Base-by-base conservation (phyloP, 2,113 vertebrate species). In the Reinhardtius hippoglossoides region DNA sequence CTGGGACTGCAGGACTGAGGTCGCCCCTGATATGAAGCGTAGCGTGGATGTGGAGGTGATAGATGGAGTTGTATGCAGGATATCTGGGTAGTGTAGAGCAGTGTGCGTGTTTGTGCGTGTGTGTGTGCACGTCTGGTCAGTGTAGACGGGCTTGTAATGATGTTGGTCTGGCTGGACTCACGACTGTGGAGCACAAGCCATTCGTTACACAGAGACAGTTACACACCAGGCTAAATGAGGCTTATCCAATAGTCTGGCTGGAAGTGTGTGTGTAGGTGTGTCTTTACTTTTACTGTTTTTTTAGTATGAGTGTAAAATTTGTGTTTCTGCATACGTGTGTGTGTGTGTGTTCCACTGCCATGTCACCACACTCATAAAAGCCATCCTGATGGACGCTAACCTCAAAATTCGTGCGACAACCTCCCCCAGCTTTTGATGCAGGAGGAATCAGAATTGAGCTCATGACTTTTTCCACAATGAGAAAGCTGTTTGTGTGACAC, bases 401-500 rank as follows among this genome's bases (percentile, higher is more conserved):
- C 81, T 77, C 83, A 76, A 84, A 87, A 81, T 62, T 71, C 27
- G 52, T 18, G 21, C 50, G 60, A 83, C 40, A 42, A 42, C 40
- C 9, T 1, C 37, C 40, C 12, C 40, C 9, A n/a, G 20, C 60
- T 66, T 72, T 76, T 87, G 83, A 89, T 84, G 83, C 80, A 71
- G 73, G 59, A 48, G 52, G 80, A 88, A 87, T 85, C 72, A 44
- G 67, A 64, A 75, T 72, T 73, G 83, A 73, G 56, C 79, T 88
- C 79, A 71, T 93, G 85, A 84, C 82, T 86, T 90, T 93, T 94
- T 94, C 92, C 92, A 91, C 80, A 80, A 89, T 83, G 83, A 87
- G 70, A 91, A 60, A 88, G 78, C 91, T 91, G 90, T 94, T 94
- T 89, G 81, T 88, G 84, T 76, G 90, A 89, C 87, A 85, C 90